Percentiles rank a stretch among this genome's conserved stretches.
Evolutionary conservation across 2,888 invertebrate species (phyloP).

Genomic region (Drosophila conformis): DNA sequence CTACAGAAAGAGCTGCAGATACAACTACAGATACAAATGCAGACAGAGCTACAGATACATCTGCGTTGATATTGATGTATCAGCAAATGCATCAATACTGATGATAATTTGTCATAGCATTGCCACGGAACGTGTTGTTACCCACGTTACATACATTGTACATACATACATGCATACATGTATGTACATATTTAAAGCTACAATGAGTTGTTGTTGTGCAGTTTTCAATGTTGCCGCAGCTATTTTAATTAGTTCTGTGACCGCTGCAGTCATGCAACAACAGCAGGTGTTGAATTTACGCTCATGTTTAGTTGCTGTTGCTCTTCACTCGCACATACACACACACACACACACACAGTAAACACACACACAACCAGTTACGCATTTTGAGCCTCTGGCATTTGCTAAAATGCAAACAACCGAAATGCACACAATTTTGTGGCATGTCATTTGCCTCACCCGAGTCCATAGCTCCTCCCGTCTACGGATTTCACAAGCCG

Average conservation of each 20-base stretch:
- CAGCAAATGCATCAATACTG: constrained; percentile 33
- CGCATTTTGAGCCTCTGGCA: constrained; percentile 36
- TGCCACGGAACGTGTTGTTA: constrained; percentile 43
- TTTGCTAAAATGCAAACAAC: constrained; percentile 55
- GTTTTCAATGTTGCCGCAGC: constrained; percentile 27
- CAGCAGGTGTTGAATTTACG: constrained; percentile 69
- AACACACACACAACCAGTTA: background rate
- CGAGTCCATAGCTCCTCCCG: constrained; percentile 1
- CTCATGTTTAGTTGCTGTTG: constrained; percentile 31
- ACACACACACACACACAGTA: constrained; percentile 3
- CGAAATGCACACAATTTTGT: constrained; percentile 56
- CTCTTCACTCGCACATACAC: constrained; percentile 20
- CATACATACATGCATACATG: background rate
- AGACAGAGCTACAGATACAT: background rate
- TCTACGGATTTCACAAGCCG: constrained; percentile 7
- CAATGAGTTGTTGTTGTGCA: background rate
- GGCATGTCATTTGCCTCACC: constrained; percentile 21
- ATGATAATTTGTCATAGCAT: constrained; percentile 29
- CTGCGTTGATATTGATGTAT: constrained; percentile 13
- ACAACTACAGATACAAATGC: constrained; percentile 13
- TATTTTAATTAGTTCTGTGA: constrained; percentile 58
- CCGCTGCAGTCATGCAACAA: constrained; percentile 30
- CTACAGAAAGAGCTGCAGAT: constrained; percentile 1
- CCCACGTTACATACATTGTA: constrained; percentile 23
- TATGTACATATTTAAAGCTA: background rate